Conservation (phyloP, 2,888 invertebrate species). For the Agrochola litura region DNA sequence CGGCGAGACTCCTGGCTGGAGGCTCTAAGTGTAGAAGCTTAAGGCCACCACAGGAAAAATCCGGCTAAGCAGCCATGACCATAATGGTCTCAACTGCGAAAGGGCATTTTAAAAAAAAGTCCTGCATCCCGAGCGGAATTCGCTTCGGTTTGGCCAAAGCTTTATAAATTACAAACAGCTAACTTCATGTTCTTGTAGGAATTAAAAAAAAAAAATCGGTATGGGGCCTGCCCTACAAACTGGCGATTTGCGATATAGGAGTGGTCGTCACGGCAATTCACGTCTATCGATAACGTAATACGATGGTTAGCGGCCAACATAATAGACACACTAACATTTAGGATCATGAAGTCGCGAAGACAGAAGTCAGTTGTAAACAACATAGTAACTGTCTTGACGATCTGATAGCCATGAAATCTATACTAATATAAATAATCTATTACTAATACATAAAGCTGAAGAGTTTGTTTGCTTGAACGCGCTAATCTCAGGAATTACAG, state of each 20-base stretch:
- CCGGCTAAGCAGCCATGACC: no score
- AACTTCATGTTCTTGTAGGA: constrained; percentile 2
- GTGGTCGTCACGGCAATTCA: background rate
- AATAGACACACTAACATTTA: background rate
- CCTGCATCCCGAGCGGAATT: background rate
- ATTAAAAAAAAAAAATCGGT: background rate
- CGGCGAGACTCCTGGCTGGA: no score
- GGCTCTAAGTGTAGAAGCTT: no score
- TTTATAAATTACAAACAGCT: background rate
- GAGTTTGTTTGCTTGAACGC: no score
- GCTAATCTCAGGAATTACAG: no score
- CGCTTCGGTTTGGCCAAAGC: background rate
- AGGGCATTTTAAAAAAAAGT: no score
- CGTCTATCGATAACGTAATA: no score
- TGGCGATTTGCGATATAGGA: background rate
- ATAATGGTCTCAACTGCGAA: no score
- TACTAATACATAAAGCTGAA: no score
- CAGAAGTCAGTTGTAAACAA: background rate
- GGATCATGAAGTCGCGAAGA: background rate
- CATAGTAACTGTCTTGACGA: background rate
- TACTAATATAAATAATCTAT: no score
- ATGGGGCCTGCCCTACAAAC: background rate
- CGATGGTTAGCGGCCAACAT: background rate
- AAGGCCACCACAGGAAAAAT: no score
- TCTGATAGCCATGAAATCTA: background rate